Percentiles rank a stretch among this genome's conserved stretches.
phyloP scores from a whole-genome alignment of 2,797 vertebrate genomes.

The Anguilla obscura region DNA sequence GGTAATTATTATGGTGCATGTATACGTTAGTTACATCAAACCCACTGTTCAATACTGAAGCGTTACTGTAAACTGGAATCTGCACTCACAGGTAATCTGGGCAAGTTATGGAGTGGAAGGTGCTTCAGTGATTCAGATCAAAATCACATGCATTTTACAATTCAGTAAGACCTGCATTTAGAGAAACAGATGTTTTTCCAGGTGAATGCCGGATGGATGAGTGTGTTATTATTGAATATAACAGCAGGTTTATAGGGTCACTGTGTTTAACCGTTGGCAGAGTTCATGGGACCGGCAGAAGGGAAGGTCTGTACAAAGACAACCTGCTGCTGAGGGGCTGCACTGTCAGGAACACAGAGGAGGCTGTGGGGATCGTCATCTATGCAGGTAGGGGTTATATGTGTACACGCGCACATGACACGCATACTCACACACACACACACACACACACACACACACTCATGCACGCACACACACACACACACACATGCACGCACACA shows the following conservation, averaged over 20 bases:
- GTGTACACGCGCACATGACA: neutral
- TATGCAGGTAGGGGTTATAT: constrained; percentile 81
- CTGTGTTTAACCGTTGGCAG: constrained; percentile 49
- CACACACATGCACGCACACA: too few species aligned
- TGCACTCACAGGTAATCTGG: neutral
- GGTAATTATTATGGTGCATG: neutral
- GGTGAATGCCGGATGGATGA: too few species aligned
- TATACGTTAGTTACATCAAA: too few species aligned
- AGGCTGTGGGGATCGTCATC: constrained; percentile 91
- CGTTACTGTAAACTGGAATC: neutral
- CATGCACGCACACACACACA: too few species aligned
- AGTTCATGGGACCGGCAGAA: constrained; percentile 76
- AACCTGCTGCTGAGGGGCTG: constrained; percentile 94
- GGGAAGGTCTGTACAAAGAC: constrained; percentile 90
- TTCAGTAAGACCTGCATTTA: neutral
- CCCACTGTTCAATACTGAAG: neutral
- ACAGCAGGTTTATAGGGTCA: neutral
- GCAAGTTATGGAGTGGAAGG: neutral
- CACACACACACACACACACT: neutral
- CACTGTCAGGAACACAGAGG: constrained; percentile 94
- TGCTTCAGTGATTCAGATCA: neutral
- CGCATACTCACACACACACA: neutral
- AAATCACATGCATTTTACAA: neutral
- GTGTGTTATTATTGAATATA: neutral
- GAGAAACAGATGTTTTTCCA: neutral